Percentiles rank a stretch among this genome's conserved stretches.
These are phyloP conservation scores for Graptemys geographica DNA, from an alignment of 2,797 vertebrate genomes.

Conservation along the genomic window DNA sequence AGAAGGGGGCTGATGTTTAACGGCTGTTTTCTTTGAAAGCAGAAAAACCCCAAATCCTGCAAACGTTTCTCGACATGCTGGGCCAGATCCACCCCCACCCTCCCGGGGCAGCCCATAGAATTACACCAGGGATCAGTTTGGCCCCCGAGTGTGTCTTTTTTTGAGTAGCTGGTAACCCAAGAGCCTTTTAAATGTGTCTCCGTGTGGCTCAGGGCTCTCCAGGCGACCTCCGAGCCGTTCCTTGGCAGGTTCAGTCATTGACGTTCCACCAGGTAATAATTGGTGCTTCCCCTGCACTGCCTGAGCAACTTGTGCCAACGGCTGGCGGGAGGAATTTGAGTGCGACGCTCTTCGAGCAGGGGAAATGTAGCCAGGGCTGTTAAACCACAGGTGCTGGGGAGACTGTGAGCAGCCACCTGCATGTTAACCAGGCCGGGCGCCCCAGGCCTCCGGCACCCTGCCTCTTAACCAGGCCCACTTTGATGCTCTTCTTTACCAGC, in stretches of 20 bases:
- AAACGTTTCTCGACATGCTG: neutral
- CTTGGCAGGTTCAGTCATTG: neutral
- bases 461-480: neutral
- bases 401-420: no score
- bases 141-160: neutral
- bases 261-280: neutral
- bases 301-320: neutral
- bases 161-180: neutral
- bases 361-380: neutral
- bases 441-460: neutral
- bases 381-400: neutral
- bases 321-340: neutral
- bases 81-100: neutral
- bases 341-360: neutral
- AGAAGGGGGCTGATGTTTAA: neutral
- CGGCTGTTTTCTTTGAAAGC: neutral
- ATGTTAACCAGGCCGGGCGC: no score
- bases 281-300: neutral
- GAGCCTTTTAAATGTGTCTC: neutral
- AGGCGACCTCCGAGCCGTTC: neutral
- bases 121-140: neutral
- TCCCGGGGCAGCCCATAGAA: accelerated
- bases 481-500: neutral
- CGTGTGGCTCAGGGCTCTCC: neutral
- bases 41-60: neutral